Percentiles rank a stretch among this genome's conserved stretches.
phyloP scores from a whole-genome alignment of 2,797 vertebrate genomes.

The Prunella strophiata region DNA sequence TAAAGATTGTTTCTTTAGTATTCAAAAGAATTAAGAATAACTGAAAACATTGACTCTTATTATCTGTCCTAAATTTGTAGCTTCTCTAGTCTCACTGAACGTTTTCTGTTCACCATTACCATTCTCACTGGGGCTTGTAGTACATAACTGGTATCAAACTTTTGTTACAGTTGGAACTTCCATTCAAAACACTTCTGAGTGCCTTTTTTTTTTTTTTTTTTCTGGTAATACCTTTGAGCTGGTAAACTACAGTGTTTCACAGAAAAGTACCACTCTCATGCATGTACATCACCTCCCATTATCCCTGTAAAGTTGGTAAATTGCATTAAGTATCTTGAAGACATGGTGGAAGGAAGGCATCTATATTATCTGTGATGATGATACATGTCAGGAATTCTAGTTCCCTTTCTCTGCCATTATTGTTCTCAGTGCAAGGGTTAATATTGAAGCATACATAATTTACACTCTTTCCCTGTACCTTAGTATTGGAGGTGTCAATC shows the following conservation, averaged over 20 bases:
- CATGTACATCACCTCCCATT: not conserved
- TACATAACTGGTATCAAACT: not conserved
- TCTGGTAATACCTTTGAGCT: not conserved
- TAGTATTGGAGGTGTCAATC: not conserved
- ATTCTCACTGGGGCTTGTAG: not conserved
- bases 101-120: not conserved
- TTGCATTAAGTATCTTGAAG: not conserved
- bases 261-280: not conserved
- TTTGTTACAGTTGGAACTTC: not conserved
- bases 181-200: not conserved
- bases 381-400: not conserved
- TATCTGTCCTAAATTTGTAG: not conserved
- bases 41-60: not conserved
- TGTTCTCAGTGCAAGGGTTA: not conserved
- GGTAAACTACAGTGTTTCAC: not conserved
- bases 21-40: not conserved
- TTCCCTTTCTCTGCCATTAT: not conserved
- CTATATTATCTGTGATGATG: not conserved
- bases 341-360: not conserved
- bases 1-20: not conserved
- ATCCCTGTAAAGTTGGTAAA: not conserved
- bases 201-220: not conserved
- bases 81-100: not conserved
- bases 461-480: not conserved
- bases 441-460: not conserved